Conservation (phyloP, 2,113 vertebrate genomes). For the Acanthisitta chloris region DNA sequence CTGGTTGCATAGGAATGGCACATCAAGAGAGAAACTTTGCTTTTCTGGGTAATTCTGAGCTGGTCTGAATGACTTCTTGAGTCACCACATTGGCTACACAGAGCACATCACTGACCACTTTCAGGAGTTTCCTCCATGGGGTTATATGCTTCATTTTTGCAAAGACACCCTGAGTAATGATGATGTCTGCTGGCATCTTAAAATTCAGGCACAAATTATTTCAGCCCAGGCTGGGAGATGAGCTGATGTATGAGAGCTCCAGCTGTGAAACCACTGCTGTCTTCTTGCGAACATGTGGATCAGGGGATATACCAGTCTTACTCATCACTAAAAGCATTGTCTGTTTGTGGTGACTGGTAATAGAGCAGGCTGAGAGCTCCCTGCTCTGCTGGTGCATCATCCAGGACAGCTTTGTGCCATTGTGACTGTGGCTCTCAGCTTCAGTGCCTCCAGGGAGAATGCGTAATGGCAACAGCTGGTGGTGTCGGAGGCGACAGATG, state of each 20-base stretch:
- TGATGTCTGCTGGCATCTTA: not conserved
- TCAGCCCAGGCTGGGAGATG: not conserved
- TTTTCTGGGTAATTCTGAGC: not conserved
- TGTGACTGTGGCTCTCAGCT: not conserved
- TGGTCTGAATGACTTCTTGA: not conserved
- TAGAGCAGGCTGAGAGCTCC: not conserved
- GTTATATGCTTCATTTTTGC: not conserved
- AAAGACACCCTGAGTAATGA: not conserved
- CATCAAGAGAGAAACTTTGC: not conserved
- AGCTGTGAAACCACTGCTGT: not conserved
- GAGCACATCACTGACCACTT: not conserved
- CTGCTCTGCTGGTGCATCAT: not conserved
- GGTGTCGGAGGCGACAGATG: not conserved
- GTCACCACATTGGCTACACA: rapidly evolving
- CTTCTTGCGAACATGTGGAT: not conserved
- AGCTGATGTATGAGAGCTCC: not conserved
- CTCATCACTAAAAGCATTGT: not conserved
- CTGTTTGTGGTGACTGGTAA: not conserved
- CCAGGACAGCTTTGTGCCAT: not conserved
- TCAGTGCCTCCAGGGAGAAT: not conserved
- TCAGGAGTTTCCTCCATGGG: not conserved
- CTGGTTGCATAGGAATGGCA: not conserved
- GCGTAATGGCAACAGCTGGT: not conserved
- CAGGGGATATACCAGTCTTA: not conserved
- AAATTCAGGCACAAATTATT: not conserved